Conservation (phyloP, 1,140 invertebrate species). For the Tigriopus japonicus region DNA sequence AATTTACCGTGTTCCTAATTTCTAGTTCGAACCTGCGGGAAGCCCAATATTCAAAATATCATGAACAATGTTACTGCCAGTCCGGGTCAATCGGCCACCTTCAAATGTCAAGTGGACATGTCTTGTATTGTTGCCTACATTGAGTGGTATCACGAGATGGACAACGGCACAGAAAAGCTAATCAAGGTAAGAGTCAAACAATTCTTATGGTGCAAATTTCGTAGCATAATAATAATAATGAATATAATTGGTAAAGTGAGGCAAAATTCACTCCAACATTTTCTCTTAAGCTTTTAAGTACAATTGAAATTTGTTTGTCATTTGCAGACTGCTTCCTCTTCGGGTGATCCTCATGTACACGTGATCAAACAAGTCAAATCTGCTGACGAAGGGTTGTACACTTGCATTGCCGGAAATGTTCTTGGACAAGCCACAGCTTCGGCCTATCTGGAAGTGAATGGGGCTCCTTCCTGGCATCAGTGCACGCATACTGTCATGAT, state of each 20-base stretch:
- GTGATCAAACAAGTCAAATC: constrained; percentile 6
- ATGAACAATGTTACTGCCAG: constrained; percentile 8
- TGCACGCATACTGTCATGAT: no score
- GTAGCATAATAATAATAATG: no score
- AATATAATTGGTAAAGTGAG: no score
- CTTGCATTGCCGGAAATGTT: constrained; percentile 10
- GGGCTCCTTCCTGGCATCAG: neutral
- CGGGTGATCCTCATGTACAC: constrained; percentile 7
- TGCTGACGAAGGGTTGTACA: constrained; percentile 5
- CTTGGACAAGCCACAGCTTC: neutral
- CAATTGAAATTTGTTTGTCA: no score
- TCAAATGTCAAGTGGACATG: constrained; percentile 10
- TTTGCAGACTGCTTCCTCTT: constrained; percentile 1
- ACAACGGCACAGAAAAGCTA: constrained; percentile 2
- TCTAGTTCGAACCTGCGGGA: neutral
- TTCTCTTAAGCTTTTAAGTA: no score
- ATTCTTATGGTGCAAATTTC: no score
- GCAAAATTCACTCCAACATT: no score
- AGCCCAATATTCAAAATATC: constrained; percentile 3
- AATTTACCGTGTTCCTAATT: neutral
- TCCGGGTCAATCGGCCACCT: neutral
- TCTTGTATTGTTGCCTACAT: constrained; percentile 11
- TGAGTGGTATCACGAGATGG: constrained; percentile 12
- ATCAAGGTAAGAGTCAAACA: constrained; percentile 1
- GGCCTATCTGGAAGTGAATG: constrained; percentile 7